phyloP scores from a whole-genome alignment of 2,797 vertebrate genomes.

The Eospalax fontanierii region DNA sequence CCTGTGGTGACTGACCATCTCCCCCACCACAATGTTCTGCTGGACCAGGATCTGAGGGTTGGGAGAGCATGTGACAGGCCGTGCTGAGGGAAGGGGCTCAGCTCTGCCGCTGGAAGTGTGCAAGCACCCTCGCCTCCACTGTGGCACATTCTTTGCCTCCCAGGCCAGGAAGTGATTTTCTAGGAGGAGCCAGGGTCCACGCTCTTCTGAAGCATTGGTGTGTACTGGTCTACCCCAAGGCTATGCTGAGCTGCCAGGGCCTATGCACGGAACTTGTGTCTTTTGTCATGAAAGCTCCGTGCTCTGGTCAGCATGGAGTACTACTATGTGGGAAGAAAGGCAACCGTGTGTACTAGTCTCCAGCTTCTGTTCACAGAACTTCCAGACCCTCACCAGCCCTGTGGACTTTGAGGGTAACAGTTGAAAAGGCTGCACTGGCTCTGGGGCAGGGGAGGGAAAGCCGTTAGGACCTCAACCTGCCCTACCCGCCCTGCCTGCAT shows the following conservation, averaged over 20 bases:
- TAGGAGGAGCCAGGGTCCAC: accelerated
- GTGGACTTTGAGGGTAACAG: no score
- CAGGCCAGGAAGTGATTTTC: background rate
- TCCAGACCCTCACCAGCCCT: background rate
- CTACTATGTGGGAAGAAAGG: conserved; percentile 74
- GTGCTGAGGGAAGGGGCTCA: background rate
- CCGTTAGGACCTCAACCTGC: background rate
- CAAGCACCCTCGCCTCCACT: background rate
- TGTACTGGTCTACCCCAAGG: background rate
- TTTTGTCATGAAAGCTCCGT: background rate
- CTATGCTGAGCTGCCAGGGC: background rate
- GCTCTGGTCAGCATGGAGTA: background rate
- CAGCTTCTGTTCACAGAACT: background rate
- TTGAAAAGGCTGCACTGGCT: no score
- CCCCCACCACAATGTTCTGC: background rate
- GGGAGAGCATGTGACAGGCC: background rate
- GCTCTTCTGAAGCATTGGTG: background rate
- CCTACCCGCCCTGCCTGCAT: background rate
- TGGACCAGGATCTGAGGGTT: background rate
- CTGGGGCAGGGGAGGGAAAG: no score
- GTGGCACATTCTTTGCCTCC: background rate
- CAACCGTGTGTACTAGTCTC: background rate
- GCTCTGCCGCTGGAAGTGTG: background rate
- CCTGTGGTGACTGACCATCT: background rate
- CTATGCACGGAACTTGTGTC: accelerated